phyloP scores from a whole-genome alignment of 2,113 vertebrate genomes.

The Tragelaphus buxtoni region DNA sequence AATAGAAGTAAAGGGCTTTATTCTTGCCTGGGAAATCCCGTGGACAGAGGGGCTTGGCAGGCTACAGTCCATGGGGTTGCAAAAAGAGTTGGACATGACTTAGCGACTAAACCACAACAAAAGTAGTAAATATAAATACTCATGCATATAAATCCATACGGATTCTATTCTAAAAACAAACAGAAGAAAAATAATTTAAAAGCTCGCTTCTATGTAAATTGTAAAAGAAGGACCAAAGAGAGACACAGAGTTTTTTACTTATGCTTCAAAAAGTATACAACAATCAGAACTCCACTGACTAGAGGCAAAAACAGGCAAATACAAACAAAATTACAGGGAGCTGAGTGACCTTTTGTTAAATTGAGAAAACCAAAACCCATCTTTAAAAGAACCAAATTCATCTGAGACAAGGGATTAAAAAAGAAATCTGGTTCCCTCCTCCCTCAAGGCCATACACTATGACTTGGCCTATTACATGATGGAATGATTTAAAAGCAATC shows the following conservation, averaged over 20 bases:
- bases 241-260: not conserved
- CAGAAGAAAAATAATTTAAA: not conserved
- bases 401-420: slow-evolving; percentile 14
- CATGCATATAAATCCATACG: not conserved
- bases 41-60: not conserved
- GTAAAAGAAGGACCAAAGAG: not conserved
- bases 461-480: slow-evolving; percentile 30
- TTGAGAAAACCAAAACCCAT: not conserved
- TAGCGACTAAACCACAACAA: not conserved
- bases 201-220: not conserved
- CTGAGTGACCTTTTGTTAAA: not conserved
- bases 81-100: not conserved
- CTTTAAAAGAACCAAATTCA: slow-evolving; percentile 36
- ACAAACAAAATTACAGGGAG: not conserved
- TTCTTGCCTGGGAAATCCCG: not conserved
- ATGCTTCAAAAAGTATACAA: not conserved
- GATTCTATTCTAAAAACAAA: slow-evolving; percentile 7
- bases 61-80: not conserved
- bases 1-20: not conserved
- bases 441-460: not conserved
- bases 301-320: not conserved
- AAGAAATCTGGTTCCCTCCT: not conserved
- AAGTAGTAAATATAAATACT: not conserved
- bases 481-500: slow-evolving; percentile 56
- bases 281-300: not conserved